Base-by-base conservation (phyloP, 2,797 vertebrate species). In the Fundulus diaphanus region DNA sequence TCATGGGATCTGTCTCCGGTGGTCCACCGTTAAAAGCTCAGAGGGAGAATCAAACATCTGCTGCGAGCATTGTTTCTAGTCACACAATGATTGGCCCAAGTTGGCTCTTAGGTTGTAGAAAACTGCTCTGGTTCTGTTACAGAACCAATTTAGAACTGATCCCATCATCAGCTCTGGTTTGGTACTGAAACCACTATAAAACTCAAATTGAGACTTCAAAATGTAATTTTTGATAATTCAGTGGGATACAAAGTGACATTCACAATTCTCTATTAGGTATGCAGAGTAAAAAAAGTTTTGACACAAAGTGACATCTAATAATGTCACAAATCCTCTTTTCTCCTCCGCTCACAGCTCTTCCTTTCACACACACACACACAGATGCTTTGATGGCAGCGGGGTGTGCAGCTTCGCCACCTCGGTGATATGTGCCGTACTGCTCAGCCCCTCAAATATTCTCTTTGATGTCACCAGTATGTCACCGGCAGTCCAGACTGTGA, bases 381-480 rank as follows among this genome's bases (percentile, higher is more conserved):
- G n/a, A n/a, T n/a, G 52, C 87, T 88, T 86, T 84, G 77, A 86
- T 81, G 77, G 68, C 70, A 27, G 44, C 12, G 22, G 72, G 40
- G 69, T 69, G 77, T 56, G 74, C 69, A 70, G 70, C 40, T 81
- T 70, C 81, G 79, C 88, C 88, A 80, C 79, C 83, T 65, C 77
- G 48, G 69, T 72, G 51, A 73, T 77, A 67, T 33, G 61, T 13
- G 68, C 29, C 54, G 46, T 70, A 76, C 71, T 82, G 61, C 75
- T 74, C 69, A 66, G 81, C 77, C 57, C 24, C 80, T 88, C 69
- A 35, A 57, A n/a, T 77, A 91, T 92, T 93, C 91, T 44, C 87
- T 93, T 93, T 93, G 90, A 93, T 91, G 90, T 72, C 84, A 80
- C 81, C 87, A 68, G 71, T 66, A 70, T 81, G 86, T 82, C 72